Evolutionary conservation across 2,888 invertebrate genomes (phyloP), one percentile per base, ranked within the genome.

Genomic region (Pantelozetes paolii): DNA sequence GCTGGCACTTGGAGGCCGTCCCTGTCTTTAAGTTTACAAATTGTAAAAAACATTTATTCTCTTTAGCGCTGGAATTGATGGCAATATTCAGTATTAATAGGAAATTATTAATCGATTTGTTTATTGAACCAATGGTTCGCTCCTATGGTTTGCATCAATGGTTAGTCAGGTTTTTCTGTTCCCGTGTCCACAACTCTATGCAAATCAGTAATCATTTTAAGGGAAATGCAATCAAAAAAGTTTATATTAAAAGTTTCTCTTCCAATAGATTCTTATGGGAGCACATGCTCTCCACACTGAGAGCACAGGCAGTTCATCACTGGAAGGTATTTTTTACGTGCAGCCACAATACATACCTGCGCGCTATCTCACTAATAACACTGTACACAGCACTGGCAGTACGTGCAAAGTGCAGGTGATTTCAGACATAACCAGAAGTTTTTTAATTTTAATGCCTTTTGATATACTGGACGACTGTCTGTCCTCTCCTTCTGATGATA

Each of bases 341-440:
- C 67, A n/a, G 40, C 3, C 32, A 32, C 32, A 32, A 15, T 26
- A 42, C 32, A 67, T 67, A 67, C 67, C 67, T 67, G 67, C 32
- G 62, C 62, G 20, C 26, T 20, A 30, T 59, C n/a, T n/a, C 59
- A 15, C 36, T 67, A 67, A 67, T 67, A 42, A 42, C 26, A 42
- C 42, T 67, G 15, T 26, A 15, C n/a, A 1, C n/a, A 32, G 40
- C 30, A 30, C 30, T 1, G n/a, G 40, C 2, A 42, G 67, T 67
- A 67, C 67, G 67, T 67, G 67, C 42, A 42, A 42, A 67, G 40
- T 67, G 67, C 67, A 67, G 67, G 67, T 67, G 67, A 36, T 67
- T 67, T 67, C 32, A 62, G 26, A n/a, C 54, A 20, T 23, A 32
- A 62, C 40, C 67, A 67, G 67, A 67, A 67, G 67, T 67, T 20